Conservation (phyloP, 37 sponge, comb jelly and placozoan genomes). For the Halichondria panicea region DNA sequence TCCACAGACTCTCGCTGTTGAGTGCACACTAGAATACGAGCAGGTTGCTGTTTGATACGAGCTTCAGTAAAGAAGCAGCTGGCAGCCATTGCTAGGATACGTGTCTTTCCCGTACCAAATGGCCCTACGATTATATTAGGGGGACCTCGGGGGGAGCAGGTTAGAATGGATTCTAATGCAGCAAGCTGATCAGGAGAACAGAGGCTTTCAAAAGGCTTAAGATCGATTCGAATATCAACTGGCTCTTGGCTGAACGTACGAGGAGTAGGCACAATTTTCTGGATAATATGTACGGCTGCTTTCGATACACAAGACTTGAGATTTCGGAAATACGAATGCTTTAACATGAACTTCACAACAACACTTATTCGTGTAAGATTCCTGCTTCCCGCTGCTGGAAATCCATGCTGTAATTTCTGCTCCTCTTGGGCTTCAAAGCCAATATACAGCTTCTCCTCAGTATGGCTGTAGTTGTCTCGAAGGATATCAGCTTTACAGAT, state of each 20-base stretch:
- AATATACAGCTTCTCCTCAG: slow-evolving; percentile 22
- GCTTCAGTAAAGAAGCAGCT: neutral
- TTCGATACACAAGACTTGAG: slow-evolving; percentile 6
- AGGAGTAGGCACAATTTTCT: slow-evolving; percentile 11
- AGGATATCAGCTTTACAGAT: slow-evolving; percentile 10
- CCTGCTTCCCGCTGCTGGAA: neutral
- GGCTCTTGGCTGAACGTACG: neutral
- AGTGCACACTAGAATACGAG: slow-evolving; percentile 32
- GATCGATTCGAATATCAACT: too few relatives aligned
- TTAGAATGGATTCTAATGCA: slow-evolving; percentile 8
- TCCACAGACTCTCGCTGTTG: slow-evolving; percentile 56
- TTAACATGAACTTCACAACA: slow-evolving; percentile 31
- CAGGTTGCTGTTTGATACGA: neutral
- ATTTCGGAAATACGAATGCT: slow-evolving; percentile 39
- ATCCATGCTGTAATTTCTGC: neutral
- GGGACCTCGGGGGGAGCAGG: slow-evolving; percentile 18
- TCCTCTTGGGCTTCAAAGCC: slow-evolving; percentile 1
- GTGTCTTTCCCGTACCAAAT: slow-evolving; percentile 67
- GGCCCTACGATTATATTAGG: slow-evolving; percentile 54
- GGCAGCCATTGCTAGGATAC: slow-evolving; percentile 47
- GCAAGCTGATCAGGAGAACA: slow-evolving; percentile 21
- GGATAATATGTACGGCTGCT: neutral
- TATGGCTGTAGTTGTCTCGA: slow-evolving; percentile 3
- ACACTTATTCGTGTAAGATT: neutral
- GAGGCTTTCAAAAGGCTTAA: neutral